A percentile compares a stretch with the other conserved stretches of the same genome.
phyloP scores from a whole-genome alignment of 1,140 invertebrate genomes.

The Macrocentrus cingulum region DNA sequence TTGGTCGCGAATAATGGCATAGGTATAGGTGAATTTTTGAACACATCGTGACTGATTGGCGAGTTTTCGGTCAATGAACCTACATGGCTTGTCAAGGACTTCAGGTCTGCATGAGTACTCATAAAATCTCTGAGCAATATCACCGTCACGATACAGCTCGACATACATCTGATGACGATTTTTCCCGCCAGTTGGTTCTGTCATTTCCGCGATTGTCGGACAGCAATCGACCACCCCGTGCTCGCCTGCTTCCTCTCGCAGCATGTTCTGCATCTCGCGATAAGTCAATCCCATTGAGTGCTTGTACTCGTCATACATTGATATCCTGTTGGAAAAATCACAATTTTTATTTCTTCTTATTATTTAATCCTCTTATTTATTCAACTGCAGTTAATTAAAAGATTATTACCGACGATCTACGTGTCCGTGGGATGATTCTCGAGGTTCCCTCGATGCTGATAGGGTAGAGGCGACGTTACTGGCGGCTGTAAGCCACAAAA shows the following conservation, averaged over 20 bases:
- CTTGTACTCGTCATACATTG: conserved; percentile 20
- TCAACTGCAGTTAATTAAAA: conserved; percentile 23
- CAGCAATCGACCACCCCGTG: conserved; percentile 73
- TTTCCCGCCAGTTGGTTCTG: conserved; percentile 74
- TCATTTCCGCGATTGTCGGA: conserved; percentile 74
- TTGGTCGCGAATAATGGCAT: conserved; percentile 70
- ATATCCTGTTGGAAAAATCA: conserved; percentile 10
- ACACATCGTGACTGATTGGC: conserved; percentile 74
- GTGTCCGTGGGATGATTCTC: conserved; percentile 49
- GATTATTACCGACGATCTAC: conserved; percentile 43
- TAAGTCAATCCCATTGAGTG: conserved; percentile 42
- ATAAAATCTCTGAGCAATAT: conserved; percentile 72
- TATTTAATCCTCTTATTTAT: neutral
- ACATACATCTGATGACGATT: conserved; percentile 73
- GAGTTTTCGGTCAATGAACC: conserved; percentile 72
- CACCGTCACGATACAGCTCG: conserved; percentile 72
- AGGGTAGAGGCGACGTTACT: conserved; percentile 50
- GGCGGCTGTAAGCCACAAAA: conserved; percentile 54
- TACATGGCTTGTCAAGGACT: conserved; percentile 72
- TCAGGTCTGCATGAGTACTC: conserved; percentile 76
- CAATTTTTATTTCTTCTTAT: neutral
- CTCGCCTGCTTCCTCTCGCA: conserved; percentile 63
- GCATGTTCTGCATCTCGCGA: conserved; percentile 66
- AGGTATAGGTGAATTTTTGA: conserved; percentile 82
- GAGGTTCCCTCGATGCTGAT: conserved; percentile 44